A percentile compares a stretch with the other conserved stretches of the same genome.
Conservation (phyloP, 2,888 invertebrate genomes). For the Schizaphis graminum region DNA sequence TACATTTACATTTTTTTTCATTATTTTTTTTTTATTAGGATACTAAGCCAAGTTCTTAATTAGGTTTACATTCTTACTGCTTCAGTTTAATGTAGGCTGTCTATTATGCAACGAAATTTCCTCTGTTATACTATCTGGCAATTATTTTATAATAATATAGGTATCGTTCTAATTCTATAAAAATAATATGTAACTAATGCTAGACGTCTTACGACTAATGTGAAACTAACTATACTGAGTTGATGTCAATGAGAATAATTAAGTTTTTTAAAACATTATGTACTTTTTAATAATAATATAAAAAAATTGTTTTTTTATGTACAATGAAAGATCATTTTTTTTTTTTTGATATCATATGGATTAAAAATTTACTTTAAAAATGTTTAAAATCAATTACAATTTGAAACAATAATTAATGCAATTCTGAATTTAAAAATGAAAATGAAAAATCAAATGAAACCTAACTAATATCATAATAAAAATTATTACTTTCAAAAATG, state of each 20-base stretch:
- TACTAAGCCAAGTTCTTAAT: constrained; percentile 7
- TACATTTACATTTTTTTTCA: background rate
- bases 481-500: background rate
- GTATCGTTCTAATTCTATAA: background rate
- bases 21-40: background rate
- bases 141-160: constrained; percentile 25
- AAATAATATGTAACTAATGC: background rate
- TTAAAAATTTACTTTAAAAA: background rate
- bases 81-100: constrained; percentile 30
- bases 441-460: background rate
- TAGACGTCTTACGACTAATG: background rate
- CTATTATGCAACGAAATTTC: constrained; percentile 30
- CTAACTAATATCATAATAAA: background rate
- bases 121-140: constrained; percentile 1
- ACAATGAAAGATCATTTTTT: background rate
- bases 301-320: background rate
- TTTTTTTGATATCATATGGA: background rate
- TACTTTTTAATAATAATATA: background rate
- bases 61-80: constrained; percentile 25
- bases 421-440: background rate
- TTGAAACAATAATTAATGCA: background rate
- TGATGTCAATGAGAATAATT: constrained; percentile 26
- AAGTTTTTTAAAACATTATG: background rate
- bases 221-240: background rate
- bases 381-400: background rate